Percentiles rank a stretch among this genome's conserved stretches.
Conservation (phyloP, 1,140 invertebrate species). For the Heliconius congener region DNA sequence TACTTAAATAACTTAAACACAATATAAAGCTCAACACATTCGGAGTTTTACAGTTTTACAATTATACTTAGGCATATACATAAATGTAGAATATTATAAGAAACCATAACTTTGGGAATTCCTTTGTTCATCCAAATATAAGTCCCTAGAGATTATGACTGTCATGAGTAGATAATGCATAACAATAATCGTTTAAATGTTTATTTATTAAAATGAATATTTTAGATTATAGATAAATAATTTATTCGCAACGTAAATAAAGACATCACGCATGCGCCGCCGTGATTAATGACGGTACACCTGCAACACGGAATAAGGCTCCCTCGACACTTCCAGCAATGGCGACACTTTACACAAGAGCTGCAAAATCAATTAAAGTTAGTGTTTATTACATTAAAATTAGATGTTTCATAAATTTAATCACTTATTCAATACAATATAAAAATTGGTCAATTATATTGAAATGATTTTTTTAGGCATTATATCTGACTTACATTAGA, state of each 20-base stretch:
- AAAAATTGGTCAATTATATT: background rate
- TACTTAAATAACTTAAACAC: background rate
- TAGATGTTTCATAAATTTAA: background rate
- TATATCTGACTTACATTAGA: background rate
- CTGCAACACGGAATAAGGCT: slow-evolving; percentile 6
- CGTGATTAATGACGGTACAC: slow-evolving; percentile 13
- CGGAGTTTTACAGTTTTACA: too few relatives aligned
- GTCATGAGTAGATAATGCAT: too few relatives aligned
- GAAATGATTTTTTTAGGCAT: background rate
- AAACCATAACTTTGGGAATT: too few relatives aligned
- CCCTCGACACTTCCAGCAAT: background rate
- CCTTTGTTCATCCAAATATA: too few relatives aligned
- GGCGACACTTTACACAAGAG: background rate
- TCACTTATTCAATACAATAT: background rate
- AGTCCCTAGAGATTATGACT: too few relatives aligned
- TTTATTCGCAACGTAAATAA: slow-evolving; percentile 25
- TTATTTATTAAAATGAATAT: slow-evolving; percentile 22
- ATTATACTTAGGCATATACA: too few relatives aligned
- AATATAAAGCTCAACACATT: background rate
- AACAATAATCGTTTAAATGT: slow-evolving; percentile 8
- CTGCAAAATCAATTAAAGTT: background rate
- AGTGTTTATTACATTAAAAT: background rate
- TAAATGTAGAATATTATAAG: too few relatives aligned
- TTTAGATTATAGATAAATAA: slow-evolving; percentile 24
- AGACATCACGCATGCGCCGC: background rate